Evolutionary conservation across 2,797 vertebrate species (phyloP), one percentile per base, ranked within the genome.

Genomic region (Hoplostethus mediterraneus): DNA sequence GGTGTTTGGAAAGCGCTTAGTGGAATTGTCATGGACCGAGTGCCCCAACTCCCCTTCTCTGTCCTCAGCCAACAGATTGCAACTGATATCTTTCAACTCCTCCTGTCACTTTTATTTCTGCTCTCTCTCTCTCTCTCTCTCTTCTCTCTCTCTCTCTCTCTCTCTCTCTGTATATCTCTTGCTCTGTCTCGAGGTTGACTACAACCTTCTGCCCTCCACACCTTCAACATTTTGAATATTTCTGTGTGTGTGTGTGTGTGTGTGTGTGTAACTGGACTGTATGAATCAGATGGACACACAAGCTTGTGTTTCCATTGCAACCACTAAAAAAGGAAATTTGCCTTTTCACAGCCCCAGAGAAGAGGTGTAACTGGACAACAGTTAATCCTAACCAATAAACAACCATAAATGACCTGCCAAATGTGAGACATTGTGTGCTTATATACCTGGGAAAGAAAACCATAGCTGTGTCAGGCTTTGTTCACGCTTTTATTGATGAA

Each of bases 401-500:
- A 64, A 11, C 60, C 47, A 40, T 45, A 45, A 14, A 7, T 16
- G 38, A 11, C 56, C 68, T 28, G 59, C 31, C 33, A 56, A 57
- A 71, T 25, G 38, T 57, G 60, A 84, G 48, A 59, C 73, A 53
- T 30, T 3, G 38, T 60, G 72, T 25, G 25, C 62, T 70, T 58
- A 30, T 33, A 67, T 51, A 55, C 79, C 73, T 66, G 66, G 63
- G 78, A 85, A 87, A 77, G 82, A 80, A 75, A 78, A 87, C 75
- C 51, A 78, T 67, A 36, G 81, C 66, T 14, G 17, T 80, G 89
- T 90, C 92, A 63, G 67, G 81, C 65, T 66, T 67, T 60, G 67
- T 88, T 71, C 25, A 12, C 21, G 56, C 68, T 88, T 89, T 89
- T 86, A 91, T 78, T 72, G 87, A 75, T 89, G 82, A 92, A 48